Evolutionary conservation across 35 echinoderm and acorn worm species (phyloP).

Genomic region (Strongylocentrotus purpuratus): DNA sequence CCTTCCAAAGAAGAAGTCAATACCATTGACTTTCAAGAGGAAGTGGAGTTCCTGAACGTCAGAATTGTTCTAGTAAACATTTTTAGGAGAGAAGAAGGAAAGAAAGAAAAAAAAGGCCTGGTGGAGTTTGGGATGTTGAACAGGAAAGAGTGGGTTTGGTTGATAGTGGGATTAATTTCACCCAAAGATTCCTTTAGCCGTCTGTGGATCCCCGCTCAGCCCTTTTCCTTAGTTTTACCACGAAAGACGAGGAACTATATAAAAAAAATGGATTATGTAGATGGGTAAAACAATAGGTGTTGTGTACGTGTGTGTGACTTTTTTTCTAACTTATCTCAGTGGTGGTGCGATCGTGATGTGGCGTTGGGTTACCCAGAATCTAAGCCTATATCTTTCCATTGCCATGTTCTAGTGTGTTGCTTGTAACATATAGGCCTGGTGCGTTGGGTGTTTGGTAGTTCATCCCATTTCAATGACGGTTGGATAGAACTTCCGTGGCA

Average conservation of each 20-base stretch:
- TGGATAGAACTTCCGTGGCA: background rate
- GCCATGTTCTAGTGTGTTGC: background rate
- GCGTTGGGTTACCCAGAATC: background rate
- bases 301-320: slow-evolving; percentile 21
- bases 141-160: slow-evolving; percentile 26
- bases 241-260: background rate
- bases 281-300: slow-evolving; percentile 42
- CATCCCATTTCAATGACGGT: background rate
- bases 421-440: background rate
- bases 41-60: slow-evolving; percentile 41
- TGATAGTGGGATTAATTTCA: slow-evolving; percentile 29
- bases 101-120: background rate
- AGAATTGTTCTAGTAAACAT: background rate
- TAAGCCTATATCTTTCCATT: background rate
- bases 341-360: background rate
- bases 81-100: background rate
- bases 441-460: background rate
- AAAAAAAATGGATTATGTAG: background rate
- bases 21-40: slow-evolving; percentile 23
- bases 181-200: background rate
- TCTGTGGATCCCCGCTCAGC: background rate
- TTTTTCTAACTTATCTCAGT: slow-evolving; percentile 25
- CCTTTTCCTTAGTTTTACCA: slow-evolving; percentile 19
- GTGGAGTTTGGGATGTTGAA: background rate
- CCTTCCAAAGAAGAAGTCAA: background rate